Percentiles rank a stretch among this genome's conserved stretches.
These are phyloP conservation scores for Columba livia DNA, from an alignment of 2,113 vertebrate species.

Conservation along the genomic window DNA sequence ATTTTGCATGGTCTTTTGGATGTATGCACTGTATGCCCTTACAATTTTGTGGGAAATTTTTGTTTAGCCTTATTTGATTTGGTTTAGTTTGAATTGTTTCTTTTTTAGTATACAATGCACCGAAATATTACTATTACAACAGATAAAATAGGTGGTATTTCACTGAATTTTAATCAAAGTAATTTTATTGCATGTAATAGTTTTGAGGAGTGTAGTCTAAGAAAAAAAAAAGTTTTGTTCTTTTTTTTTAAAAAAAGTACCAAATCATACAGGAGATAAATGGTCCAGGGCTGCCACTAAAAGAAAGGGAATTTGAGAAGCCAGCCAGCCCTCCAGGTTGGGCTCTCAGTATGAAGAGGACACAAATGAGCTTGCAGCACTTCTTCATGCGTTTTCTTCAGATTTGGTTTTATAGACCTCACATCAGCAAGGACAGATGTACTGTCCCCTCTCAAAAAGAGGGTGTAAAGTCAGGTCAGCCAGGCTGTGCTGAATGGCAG, in stretches of 20 bases:
- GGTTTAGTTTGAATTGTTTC: not conserved
- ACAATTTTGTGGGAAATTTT: not conserved
- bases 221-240: not conserved
- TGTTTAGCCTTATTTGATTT: conserved; percentile 1
- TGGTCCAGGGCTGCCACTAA: not conserved
- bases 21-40: conserved; percentile 19
- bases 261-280: not conserved
- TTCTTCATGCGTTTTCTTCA: not conserved
- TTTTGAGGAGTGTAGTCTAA: not conserved
- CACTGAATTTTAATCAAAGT: not conserved
- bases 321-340: not conserved
- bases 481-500: not conserved
- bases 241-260: not conserved
- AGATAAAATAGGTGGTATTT: not conserved
- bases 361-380: not conserved
- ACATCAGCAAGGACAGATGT: not conserved
- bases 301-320: not conserved
- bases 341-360: not conserved
- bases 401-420: not conserved
- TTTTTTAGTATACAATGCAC: not conserved
- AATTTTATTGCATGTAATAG: not conserved
- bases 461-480: rapidly evolving
- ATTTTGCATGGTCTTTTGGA: conserved; percentile 13
- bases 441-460: not conserved
- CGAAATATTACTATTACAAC: not conserved